Base-by-base conservation (phyloP, 2,797 vertebrate species). In the Staurois parvus region DNA sequence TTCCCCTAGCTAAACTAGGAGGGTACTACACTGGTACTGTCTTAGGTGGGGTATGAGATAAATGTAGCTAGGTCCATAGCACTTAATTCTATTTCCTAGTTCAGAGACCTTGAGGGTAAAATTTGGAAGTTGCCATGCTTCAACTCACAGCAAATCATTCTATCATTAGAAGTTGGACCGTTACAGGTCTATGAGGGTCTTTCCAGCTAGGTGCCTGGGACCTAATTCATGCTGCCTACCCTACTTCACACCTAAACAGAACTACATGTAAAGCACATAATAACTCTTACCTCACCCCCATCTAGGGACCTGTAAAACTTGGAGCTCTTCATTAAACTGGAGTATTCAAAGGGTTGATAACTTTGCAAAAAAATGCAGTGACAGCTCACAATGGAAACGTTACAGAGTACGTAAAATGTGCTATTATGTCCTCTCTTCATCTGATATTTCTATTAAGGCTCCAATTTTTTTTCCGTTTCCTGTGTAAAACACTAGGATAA, bases 371-470 rank as follows among this genome's bases (percentile, higher is more conserved):
- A 42, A 37, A 32, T 45, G 52, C 26, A 32, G 21, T 12, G 30
- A 56, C 28, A 52, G 62, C 13, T 29, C 52, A 29, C 29, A 45
- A 30, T 26, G 21, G 62, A 75, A 74, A 74, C 67, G 24, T 59
- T 76, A 45, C 24, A 67, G 30, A 40, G 45, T 32, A n/a, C 56
- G 64, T 67, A 69, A 75, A 87, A 84, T 83, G 40, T 68, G 68
- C 69, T 59, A 32, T 74, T 74, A 66, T 76, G 81, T 75, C 30
- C 69, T 75, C 75, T 69, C 59, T 69, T 62, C 85, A 84, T 89
- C 85, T 91, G 90, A 92, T 89, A 89, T 93, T 91, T 92, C 90
- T 92, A 92, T 93, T 90, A 92, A 90, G 90, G 87, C 87, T 88
- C 89, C 89, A 90, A 92, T 92, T 92, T 91, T 92, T 92, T 91